phyloP scores from a whole-genome alignment of 1,140 invertebrate species.

The Monochamus saltuarius region DNA sequence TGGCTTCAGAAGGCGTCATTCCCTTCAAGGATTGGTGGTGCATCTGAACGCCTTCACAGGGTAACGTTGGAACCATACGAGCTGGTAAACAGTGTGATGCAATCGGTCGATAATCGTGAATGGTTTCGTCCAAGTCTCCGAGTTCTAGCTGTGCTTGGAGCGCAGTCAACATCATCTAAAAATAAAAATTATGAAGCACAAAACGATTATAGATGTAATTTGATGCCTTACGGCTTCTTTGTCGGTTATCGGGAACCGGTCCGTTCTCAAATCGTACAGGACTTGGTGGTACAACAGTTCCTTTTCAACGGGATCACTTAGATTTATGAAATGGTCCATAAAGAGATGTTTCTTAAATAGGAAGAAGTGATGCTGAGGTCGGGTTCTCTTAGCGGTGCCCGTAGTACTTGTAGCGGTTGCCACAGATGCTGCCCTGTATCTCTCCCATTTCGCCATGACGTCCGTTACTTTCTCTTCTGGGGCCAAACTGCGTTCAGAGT shows the following conservation, averaged over 20 bases:
- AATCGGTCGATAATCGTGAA: constrained; percentile 73
- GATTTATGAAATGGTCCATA: constrained; percentile 80
- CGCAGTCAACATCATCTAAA: constrained; percentile 88
- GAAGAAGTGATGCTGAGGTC: constrained; percentile 65
- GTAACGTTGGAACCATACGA: constrained; percentile 72
- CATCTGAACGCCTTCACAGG: constrained; percentile 76
- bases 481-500: constrained; percentile 78
- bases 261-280: constrained; percentile 83
- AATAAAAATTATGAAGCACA: constrained; percentile 37
- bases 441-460: constrained; percentile 94
- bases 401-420: constrained; percentile 49
- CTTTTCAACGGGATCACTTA: constrained; percentile 88
- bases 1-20: constrained; percentile 81
- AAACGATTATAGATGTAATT: constrained; percentile 1
- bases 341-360: constrained; percentile 93
- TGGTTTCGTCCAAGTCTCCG: constrained; percentile 72
- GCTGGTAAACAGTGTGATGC: constrained; percentile 80
- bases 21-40: constrained; percentile 86
- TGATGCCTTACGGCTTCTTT: constrained; percentile 81
- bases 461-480: constrained; percentile 89
- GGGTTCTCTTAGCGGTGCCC: constrained; percentile 51
- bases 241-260: constrained; percentile 87
- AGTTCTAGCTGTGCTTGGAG: constrained; percentile 91
- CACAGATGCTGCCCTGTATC: constrained; percentile 66
- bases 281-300: constrained; percentile 96